Base-by-base conservation (phyloP, 2,888 invertebrate genomes). In the Drosophila picticornis region DNA sequence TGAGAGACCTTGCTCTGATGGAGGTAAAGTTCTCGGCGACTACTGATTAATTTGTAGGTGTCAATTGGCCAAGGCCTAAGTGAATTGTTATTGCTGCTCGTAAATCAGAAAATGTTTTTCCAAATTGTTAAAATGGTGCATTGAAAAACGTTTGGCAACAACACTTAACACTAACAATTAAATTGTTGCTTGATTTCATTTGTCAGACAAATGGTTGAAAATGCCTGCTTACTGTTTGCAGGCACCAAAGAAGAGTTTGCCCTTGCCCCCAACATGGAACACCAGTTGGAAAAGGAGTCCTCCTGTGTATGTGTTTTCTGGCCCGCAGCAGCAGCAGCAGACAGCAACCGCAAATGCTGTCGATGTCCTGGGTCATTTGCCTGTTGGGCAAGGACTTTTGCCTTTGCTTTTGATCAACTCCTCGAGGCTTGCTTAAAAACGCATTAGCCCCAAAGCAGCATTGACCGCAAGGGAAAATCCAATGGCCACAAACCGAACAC, bases 21-120 rank as follows among this genome's bases (percentile, higher is more conserved):
- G 59, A 60, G 80, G 78, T 72, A 34, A 36, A 9, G 4, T 40
- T 22, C 31, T 19, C 25, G 32, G 53, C 64, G 59, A 52, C 60
- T 46, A 56, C 66, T 83, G 88, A 84, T 90, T 88, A 87, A 87
- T 87, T 81, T 90, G 67, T 68, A 78, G 73, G 83, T 90, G 88
- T 87, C 85, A 84, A 78, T 82, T 77, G 74, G 50, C 13, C 29
- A 55, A 60, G 46, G 46, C 32, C 66, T 70, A 88, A 88, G 84
- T 88, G 87, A 90, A 83, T 83, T 88, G 83, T 90, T 82, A 88
- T 72, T 84, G 73, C 36, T 55, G 62, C 4, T 52, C 73, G 69
- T 82, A 75, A 81, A 83, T 83, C 81, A 77, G 68, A 34, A 55
- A 62, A 62, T 60, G 43, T 27, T 55, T 55, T n/a, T n/a, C 7